phyloP scores from a whole-genome alignment of 2,797 vertebrate genomes.

The Lycodopsis pacificus region DNA sequence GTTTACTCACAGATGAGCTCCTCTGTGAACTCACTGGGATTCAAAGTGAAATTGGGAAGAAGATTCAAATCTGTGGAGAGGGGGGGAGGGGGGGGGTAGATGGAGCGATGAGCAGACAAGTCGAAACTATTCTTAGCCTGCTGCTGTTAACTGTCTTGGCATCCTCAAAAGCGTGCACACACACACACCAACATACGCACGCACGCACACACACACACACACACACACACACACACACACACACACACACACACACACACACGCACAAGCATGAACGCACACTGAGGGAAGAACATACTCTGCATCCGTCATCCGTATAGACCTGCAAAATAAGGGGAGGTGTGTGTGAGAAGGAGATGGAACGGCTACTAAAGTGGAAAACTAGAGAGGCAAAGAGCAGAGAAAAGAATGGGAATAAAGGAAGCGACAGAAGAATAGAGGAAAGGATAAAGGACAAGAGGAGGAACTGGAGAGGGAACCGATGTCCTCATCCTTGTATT shows the following conservation, averaged over 20 bases:
- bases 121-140: constrained; percentile 72
- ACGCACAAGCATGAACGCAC: constrained; percentile 17
- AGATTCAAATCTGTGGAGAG: constrained; percentile 47
- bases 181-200: constrained; percentile 16
- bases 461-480: constrained; percentile 64
- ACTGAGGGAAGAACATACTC: constrained; percentile 27
- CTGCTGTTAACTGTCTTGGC: constrained; percentile 68
- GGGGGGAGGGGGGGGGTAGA: constrained; percentile 32
- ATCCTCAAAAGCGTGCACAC: constrained; percentile 35
- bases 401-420: constrained; percentile 27
- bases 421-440: constrained; percentile 26
- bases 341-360: not conserved
- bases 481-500: constrained; percentile 78
- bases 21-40: constrained; percentile 1
- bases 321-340: constrained; percentile 19
- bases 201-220: constrained; percentile 22
- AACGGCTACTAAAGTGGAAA: constrained; percentile 9
- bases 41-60: constrained; percentile 14
- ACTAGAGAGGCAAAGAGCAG: constrained; percentile 9
- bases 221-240: constrained; percentile 13
- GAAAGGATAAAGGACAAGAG: constrained; percentile 43
- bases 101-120: constrained; percentile 58
- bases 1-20: constrained; percentile 16
- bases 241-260: constrained; percentile 20
- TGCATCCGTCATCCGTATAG: constrained; percentile 47